Conservation (phyloP, 35 echinoderm and acorn worm genomes). For the Lytechinus variegatus region DNA sequence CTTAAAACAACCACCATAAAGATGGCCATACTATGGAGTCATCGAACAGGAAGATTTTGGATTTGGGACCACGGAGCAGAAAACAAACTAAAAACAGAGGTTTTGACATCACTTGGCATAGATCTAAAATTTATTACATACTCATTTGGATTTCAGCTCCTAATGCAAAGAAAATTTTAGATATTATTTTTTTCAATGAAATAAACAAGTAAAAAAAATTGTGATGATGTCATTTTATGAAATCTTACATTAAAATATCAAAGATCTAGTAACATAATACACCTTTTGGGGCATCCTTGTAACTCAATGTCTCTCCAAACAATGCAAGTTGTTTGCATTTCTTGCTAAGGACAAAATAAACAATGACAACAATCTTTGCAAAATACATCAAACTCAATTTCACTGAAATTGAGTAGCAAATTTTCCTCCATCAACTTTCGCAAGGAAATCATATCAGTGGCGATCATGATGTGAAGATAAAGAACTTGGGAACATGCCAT, state of each 20-base stretch:
- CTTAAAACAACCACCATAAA: not conserved
- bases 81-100: not conserved
- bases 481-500: not conserved
- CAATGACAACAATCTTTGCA: not conserved
- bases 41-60: not conserved
- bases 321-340: not conserved
- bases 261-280: not conserved
- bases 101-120: not conserved
- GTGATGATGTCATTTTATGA: not conserved
- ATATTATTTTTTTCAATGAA: not conserved
- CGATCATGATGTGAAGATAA: not conserved
- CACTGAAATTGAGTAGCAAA: not conserved
- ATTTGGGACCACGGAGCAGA: not conserved
- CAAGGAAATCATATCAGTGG: not conserved
- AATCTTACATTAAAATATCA: not conserved
- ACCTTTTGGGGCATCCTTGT: not conserved
- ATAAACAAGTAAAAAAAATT: not conserved
- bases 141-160: not conserved
- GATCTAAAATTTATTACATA: not conserved
- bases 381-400: not conserved
- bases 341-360: not conserved
- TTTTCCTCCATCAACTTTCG: not conserved
- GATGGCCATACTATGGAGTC: not conserved
- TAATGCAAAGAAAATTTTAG: not conserved
- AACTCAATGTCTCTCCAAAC: not conserved